Evolutionary conservation across 2,888 invertebrate species (phyloP).

Genomic region (Agrotis ipsilon): DNA sequence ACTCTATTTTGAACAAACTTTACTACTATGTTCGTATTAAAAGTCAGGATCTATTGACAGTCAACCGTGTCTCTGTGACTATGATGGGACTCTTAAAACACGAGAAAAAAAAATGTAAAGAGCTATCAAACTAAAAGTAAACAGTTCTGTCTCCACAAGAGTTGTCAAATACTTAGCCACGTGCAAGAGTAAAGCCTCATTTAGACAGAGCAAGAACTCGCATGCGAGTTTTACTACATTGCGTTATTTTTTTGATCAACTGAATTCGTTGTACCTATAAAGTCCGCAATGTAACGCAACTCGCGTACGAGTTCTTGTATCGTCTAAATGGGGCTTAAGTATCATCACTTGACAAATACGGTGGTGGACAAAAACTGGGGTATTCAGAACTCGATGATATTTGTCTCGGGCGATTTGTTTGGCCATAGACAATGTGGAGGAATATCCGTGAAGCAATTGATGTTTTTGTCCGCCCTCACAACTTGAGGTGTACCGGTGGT

Average conservation of each 20-base stretch:
- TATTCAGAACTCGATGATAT: constrained; percentile 45
- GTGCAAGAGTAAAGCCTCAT: constrained; percentile 15
- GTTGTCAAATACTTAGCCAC: neutral
- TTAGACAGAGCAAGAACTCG: too few species aligned
- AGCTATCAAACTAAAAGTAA: neutral
- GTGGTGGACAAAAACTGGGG: constrained; percentile 44
- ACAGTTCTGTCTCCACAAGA: constrained; percentile 5
- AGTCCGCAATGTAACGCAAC: too few species aligned
- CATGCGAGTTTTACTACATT: too few species aligned
- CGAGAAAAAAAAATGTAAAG: neutral
- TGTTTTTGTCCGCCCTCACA: constrained; percentile 48
- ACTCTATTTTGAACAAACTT: too few species aligned
- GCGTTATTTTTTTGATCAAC: too few species aligned
- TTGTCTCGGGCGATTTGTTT: constrained; percentile 52
- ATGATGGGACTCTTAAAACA: neutral
- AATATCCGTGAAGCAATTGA: constrained; percentile 42
- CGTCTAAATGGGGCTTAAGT: too few species aligned
- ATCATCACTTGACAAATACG: constrained; percentile 20
- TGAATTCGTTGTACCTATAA: too few species aligned
- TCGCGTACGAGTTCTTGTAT: too few species aligned
- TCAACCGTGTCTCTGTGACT: neutral
- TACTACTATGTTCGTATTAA: too few species aligned
- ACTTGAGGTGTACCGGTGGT: constrained; percentile 1
- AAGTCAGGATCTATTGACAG: too few species aligned
- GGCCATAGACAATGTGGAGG: constrained; percentile 36